Conservation (phyloP, 1,140 invertebrate genomes). For the Danaus plexippus region DNA sequence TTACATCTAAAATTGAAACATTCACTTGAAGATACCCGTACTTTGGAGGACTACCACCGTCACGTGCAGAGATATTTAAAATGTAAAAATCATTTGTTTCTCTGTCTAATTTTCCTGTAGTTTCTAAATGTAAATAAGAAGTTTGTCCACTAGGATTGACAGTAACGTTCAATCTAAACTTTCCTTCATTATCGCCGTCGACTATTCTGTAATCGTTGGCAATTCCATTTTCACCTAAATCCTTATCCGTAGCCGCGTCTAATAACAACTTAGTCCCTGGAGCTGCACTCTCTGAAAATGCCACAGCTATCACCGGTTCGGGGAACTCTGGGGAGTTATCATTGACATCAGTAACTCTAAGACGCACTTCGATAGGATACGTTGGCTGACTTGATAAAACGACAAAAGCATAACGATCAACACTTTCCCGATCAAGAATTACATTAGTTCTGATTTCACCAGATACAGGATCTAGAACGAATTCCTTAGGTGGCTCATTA, state of each 20-base stretch:
- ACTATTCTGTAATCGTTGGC: conserved; percentile 90
- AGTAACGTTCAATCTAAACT: conserved; percentile 89
- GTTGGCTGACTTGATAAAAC: conserved; percentile 93
- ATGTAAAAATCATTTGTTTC: conserved; percentile 87
- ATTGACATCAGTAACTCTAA: conserved; percentile 89
- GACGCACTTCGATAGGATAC: conserved; percentile 92
- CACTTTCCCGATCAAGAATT: conserved; percentile 85
- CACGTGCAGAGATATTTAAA: conserved; percentile 90
- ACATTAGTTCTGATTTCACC: conserved; percentile 88
- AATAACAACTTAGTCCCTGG: conserved; percentile 87
- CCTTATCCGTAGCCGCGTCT: conserved; percentile 89
- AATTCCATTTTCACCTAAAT: conserved; percentile 89
- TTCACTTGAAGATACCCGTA: conserved; percentile 91
- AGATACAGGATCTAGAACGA: conserved; percentile 82
- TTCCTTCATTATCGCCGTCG: conserved; percentile 87
- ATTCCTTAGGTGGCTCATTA: conserved; percentile 90
- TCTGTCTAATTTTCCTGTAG: conserved; percentile 89
- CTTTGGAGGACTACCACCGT: conserved; percentile 85
- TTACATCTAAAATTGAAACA: conserved; percentile 92
- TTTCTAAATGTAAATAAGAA: conserved; percentile 91
- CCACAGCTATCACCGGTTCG: conserved; percentile 86
- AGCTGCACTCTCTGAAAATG: conserved; percentile 92
- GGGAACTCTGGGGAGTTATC: conserved; percentile 93
- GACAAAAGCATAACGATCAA: conserved; percentile 90
- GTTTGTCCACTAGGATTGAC: conserved; percentile 90